Percentiles rank a stretch among this genome's conserved stretches.
phyloP scores from a whole-genome alignment of 2,888 invertebrate species.

The Margaritifera margaritifera region DNA sequence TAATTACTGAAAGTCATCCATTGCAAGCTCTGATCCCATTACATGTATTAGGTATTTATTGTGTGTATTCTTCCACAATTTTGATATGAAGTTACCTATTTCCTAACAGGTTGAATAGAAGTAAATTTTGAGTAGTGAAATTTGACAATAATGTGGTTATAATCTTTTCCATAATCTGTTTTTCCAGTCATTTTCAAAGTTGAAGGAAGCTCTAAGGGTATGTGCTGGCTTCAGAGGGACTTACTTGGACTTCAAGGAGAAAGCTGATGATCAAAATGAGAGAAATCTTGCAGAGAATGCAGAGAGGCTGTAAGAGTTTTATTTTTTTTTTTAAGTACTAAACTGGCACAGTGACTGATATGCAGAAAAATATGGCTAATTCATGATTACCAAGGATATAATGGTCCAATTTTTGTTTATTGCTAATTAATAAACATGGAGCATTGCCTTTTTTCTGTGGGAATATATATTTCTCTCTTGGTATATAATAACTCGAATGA shows the following conservation, averaged over 20 bases:
- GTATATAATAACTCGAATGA: too few relatives aligned
- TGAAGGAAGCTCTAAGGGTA: conserved; percentile 71
- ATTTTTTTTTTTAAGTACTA: neutral
- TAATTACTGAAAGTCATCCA: too few relatives aligned
- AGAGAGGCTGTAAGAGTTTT: conserved; percentile 66
- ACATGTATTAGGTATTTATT: too few relatives aligned
- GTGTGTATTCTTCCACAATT: too few relatives aligned
- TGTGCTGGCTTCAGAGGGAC: conserved; percentile 73
- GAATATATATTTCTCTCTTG: too few relatives aligned
- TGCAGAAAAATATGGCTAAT: neutral
- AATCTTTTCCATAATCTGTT: neutral
- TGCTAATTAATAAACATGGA: too few relatives aligned
- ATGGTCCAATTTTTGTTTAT: too few relatives aligned
- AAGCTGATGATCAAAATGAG: conserved; percentile 70
- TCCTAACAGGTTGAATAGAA: too few relatives aligned
- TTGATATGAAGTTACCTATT: too few relatives aligned
- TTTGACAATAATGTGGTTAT: neutral
- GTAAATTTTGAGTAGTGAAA: too few relatives aligned
- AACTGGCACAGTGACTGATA: neutral
- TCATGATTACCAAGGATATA: neutral
- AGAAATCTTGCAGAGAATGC: conserved; percentile 69
- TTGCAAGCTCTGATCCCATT: too few relatives aligned
- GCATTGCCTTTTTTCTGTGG: too few relatives aligned
- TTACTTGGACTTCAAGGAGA: conserved; percentile 72
- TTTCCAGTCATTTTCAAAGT: conserved; percentile 68